phyloP scores from a whole-genome alignment of 2,113 vertebrate genomes.

The Tauraco erythrolophus region DNA sequence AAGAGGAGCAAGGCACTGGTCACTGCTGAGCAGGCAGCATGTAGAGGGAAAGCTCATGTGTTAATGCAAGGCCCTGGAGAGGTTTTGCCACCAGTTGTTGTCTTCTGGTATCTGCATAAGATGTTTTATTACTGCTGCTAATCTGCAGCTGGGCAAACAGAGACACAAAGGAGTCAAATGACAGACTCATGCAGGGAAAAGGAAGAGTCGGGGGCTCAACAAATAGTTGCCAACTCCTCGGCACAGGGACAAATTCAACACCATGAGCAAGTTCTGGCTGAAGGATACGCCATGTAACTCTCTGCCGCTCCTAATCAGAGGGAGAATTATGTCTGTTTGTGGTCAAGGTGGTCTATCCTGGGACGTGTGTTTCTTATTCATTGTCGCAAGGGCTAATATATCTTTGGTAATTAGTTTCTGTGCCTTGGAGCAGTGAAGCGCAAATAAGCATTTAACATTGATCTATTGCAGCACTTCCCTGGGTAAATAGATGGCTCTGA shows the following conservation, averaged over 20 bases:
- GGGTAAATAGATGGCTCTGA: conserved; percentile 41
- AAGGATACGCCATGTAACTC: background rate
- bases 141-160: background rate
- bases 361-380: conserved; percentile 33
- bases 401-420: conserved; percentile 66
- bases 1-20: background rate
- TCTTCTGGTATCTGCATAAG: background rate
- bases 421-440: conserved; percentile 47
- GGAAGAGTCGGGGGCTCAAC: background rate
- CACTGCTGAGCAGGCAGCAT: background rate
- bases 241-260: background rate
- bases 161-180: background rate
- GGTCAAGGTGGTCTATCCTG: conserved; percentile 41
- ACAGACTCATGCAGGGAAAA: accelerated
- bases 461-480: conserved; percentile 59
- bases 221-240: background rate
- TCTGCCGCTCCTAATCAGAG: background rate
- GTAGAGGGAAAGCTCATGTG: background rate
- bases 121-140: background rate
- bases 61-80: background rate
- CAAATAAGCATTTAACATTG: conserved; percentile 58
- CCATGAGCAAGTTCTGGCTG: accelerated
- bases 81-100: background rate
- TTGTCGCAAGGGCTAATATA: conserved; percentile 60
- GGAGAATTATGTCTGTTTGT: conserved; percentile 21